Evolutionary conservation across 2,888 invertebrate genomes (phyloP).

Genomic region (Xylota sylvarum): DNA sequence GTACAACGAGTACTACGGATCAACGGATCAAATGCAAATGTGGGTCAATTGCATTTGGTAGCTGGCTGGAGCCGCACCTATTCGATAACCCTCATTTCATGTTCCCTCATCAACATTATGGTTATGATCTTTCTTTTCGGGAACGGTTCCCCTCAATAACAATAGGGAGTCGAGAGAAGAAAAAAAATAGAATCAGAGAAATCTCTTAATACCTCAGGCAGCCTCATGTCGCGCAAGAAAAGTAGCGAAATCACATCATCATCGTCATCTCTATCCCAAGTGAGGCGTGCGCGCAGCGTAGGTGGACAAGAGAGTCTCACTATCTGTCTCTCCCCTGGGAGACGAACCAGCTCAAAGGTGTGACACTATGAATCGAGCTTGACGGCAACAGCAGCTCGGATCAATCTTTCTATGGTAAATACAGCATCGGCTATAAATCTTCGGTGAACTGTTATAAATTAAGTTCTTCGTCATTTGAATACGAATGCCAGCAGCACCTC

Average conservation of each 20-base stretch:
- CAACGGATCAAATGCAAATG: constrained; percentile 70
- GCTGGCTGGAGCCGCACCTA: constrained; percentile 69
- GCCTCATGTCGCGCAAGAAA: constrained; percentile 55
- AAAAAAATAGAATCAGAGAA: constrained; percentile 28
- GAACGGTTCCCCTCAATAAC: constrained; percentile 46
- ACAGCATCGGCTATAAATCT: constrained; percentile 58
- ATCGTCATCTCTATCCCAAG: constrained; percentile 52
- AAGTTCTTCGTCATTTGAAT: constrained; percentile 62
- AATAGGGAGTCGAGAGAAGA: constrained; percentile 38
- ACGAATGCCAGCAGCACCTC: constrained; percentile 61
- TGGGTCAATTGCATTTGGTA: constrained; percentile 76
- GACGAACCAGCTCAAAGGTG: constrained; percentile 69
- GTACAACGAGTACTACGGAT: constrained; percentile 63
- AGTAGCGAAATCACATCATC: constrained; percentile 76
- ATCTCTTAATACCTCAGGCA: constrained; percentile 62
- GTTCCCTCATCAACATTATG: constrained; percentile 40
- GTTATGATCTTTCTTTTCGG: constrained; percentile 66
- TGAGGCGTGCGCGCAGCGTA: constrained; percentile 52
- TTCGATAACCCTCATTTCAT: constrained; percentile 55
- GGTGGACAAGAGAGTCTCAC: constrained; percentile 62
- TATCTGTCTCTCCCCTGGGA: constrained; percentile 49
- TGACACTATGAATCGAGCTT: constrained; percentile 65
- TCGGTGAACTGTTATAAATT: constrained; percentile 66
- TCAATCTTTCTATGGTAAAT: constrained; percentile 58
- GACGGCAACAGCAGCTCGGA: constrained; percentile 54